Conservation (phyloP, 2,888 invertebrate species). For the Tetanocera ferruginea region DNA sequence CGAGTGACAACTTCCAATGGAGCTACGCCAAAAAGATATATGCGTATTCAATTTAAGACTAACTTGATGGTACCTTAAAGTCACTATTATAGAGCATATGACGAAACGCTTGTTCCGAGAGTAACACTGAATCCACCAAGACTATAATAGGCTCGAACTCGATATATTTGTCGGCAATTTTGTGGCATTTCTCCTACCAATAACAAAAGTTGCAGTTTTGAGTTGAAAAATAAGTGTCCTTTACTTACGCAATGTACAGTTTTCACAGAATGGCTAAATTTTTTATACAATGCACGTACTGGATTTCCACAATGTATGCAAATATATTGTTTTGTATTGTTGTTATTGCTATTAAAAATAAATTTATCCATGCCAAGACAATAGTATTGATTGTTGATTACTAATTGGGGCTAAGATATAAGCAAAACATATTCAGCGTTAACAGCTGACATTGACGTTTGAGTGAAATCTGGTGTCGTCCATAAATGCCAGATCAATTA, state of each 20-base stretch:
- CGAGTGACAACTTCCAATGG: slow-evolving; percentile 84
- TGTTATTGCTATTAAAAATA: not conserved
- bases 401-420: not conserved
- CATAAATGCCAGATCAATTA: no score
- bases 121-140: slow-evolving; percentile 85
- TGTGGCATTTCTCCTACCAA: slow-evolving; percentile 80
- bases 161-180: slow-evolving; percentile 88
- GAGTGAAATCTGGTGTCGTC: no score
- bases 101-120: slow-evolving; percentile 85
- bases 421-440: not conserved
- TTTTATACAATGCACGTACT: slow-evolving; percentile 76
- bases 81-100: slow-evolving; percentile 87
- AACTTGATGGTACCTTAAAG: slow-evolving; percentile 75
- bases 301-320: slow-evolving; percentile 81
- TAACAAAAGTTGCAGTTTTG: not conserved
- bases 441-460: not conserved
- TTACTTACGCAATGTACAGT: slow-evolving; percentile 81
- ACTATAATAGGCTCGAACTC: slow-evolving; percentile 92
- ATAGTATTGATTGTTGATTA: not conserved
- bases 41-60: slow-evolving; percentile 46
- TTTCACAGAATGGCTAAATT: slow-evolving; percentile 80
- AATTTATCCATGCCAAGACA: not conserved
- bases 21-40: slow-evolving; percentile 68
- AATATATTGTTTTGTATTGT: slow-evolving; percentile 51
- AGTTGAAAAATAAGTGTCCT: not conserved